Conservation (phyloP, 2,113 vertebrate species). For the Gambusia holbrooki region DNA sequence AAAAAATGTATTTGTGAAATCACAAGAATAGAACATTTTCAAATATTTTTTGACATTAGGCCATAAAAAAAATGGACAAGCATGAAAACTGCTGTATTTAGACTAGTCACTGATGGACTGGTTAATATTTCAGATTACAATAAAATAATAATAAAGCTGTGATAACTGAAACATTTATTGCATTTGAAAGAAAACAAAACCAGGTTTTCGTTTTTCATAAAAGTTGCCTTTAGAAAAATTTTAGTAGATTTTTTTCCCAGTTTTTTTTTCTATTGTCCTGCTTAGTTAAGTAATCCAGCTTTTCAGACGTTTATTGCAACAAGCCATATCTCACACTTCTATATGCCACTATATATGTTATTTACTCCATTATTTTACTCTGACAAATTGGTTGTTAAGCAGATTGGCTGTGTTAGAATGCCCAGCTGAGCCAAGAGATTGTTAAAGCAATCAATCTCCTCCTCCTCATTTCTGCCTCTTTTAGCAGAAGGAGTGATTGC, state of each 20-base stretch:
- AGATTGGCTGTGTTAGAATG: slow-evolving; percentile 44
- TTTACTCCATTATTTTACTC: slow-evolving; percentile 47
- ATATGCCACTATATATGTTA: slow-evolving; percentile 44
- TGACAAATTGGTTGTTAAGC: slow-evolving; percentile 36
- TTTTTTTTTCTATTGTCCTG: neutral
- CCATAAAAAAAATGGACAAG: too few species aligned
- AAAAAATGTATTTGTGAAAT: neutral
- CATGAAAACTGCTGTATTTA: too few species aligned
- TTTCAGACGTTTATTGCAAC: slow-evolving; percentile 36
- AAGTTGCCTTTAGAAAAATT: neutral
- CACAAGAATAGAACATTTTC: neutral
- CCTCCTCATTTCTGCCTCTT: slow-evolving; percentile 54
- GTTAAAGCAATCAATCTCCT: slow-evolving; percentile 66
- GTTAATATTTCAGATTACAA: too few species aligned
- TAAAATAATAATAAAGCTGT: too few species aligned
- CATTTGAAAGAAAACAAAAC: too few species aligned
- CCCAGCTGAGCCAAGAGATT: slow-evolving; percentile 61
- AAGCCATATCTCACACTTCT: slow-evolving; percentile 29
- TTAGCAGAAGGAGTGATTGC: slow-evolving; percentile 66
- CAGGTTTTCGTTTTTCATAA: neutral
- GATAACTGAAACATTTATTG: too few species aligned
- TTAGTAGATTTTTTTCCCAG: neutral
- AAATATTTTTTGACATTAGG: neutral
- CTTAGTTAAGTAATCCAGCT: slow-evolving; percentile 24
- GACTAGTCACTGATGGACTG: too few species aligned